Conservation (phyloP, 2,888 invertebrate species). For the Oscheius sp. region DNA sequence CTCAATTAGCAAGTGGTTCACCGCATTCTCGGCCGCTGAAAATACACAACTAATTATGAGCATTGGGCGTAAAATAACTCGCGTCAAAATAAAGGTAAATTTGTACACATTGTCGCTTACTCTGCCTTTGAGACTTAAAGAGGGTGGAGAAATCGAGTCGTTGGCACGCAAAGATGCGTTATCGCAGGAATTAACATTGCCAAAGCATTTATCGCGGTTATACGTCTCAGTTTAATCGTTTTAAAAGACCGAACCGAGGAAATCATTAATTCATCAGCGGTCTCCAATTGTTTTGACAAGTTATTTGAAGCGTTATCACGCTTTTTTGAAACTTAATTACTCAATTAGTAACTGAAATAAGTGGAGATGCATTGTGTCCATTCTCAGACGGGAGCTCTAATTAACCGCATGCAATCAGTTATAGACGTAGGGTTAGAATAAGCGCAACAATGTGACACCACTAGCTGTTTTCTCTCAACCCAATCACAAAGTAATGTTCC, state of each 20-base stretch:
- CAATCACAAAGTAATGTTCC: conserved; percentile 5
- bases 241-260: too few relatives aligned
- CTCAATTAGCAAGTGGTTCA: background rate
- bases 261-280: background rate
- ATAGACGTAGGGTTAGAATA: too few relatives aligned
- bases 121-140: background rate
- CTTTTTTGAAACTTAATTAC: too few relatives aligned
- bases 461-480: conserved; percentile 10
- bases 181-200: conserved; percentile 25
- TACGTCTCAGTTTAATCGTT: too few relatives aligned
- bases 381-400: background rate
- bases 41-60: conserved; percentile 31
- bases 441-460: too few relatives aligned
- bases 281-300: too few relatives aligned
- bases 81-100: conserved; percentile 15
- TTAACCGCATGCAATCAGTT: background rate
- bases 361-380: too few relatives aligned
- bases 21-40: conserved; percentile 4
- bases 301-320: too few relatives aligned
- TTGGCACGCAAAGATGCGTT: conserved; percentile 27
- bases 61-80: conserved; percentile 15
- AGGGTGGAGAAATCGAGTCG: conserved; percentile 16
- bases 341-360: too few relatives aligned
- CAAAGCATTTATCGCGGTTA: conserved; percentile 5
- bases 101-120: too few relatives aligned